phyloP scores from a whole-genome alignment of 2,888 invertebrate species.

The Acleris literana region DNA sequence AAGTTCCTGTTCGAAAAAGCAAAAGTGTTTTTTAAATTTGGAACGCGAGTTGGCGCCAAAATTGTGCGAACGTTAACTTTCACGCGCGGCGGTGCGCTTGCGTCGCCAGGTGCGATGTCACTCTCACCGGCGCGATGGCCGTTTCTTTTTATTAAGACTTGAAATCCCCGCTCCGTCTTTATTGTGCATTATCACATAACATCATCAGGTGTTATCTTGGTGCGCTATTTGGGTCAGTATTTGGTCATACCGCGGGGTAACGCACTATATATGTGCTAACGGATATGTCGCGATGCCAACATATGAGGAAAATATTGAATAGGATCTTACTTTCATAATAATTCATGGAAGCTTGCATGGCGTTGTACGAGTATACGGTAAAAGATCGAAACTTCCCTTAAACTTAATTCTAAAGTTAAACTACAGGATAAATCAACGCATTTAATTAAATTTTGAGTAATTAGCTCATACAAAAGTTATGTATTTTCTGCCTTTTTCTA shows the following conservation, averaged over 20 bases:
- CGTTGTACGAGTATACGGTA: background rate
- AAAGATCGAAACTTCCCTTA: background rate
- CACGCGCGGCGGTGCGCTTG: constrained; percentile 59
- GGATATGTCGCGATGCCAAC: constrained; percentile 17
- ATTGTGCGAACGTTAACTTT: constrained; percentile 51
- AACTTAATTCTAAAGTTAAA: no score
- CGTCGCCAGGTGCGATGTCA: constrained; percentile 61
- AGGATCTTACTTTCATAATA: background rate
- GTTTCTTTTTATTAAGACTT: constrained; percentile 77
- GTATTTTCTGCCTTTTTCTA: no score
- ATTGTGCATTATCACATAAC: constrained; percentile 70
- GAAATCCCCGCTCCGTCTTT: constrained; percentile 65
- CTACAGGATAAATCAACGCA: no score
- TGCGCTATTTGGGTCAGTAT: constrained; percentile 45
- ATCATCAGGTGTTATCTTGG: constrained; percentile 63
- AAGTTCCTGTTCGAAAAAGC: constrained; percentile 25
- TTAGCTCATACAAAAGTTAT: no score
- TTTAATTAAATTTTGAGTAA: no score
- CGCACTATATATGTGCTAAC: constrained; percentile 21
- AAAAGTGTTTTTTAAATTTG: constrained; percentile 31
- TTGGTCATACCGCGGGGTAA: constrained; percentile 48
- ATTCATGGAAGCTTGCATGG: no score
- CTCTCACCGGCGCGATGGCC: constrained; percentile 69
- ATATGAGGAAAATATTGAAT: constrained; percentile 13
- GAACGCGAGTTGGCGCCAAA: constrained; percentile 42